Conservation (phyloP, 2,888 invertebrate genomes). For the Dugesia japonica region DNA sequence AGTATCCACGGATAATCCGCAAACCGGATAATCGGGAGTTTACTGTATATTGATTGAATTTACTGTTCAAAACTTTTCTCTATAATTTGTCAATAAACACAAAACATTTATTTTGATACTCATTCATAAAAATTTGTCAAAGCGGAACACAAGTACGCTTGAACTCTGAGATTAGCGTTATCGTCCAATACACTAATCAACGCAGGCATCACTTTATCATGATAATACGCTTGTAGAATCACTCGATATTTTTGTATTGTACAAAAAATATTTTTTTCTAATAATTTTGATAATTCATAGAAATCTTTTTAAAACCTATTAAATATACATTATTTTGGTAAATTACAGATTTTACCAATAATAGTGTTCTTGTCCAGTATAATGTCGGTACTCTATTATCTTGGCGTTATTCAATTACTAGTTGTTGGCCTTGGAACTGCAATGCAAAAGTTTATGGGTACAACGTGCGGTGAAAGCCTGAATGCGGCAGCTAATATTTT, state of each 20-base stretch:
- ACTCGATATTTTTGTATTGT: conserved; percentile 94
- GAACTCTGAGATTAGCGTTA: conserved; percentile 75
- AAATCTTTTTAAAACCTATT: too few species aligned
- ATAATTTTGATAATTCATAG: too few species aligned
- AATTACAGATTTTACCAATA: conserved; percentile 58
- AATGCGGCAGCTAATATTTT: conserved; percentile 81
- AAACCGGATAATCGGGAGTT: too few species aligned
- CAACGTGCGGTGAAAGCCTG: conserved; percentile 76
- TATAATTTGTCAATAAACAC: not conserved
- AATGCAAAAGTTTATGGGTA: conserved; percentile 57
- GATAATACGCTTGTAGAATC: conserved; percentile 99
- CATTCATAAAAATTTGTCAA: conserved; percentile 97
- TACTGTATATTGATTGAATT: too few species aligned
- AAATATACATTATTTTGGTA: too few species aligned
- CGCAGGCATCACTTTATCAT: conserved; percentile 74
- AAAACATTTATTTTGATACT: conserved; percentile 64
- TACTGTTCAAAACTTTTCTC: conserved; percentile 60
- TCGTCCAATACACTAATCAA: conserved; percentile 73
- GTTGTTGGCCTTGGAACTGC: conserved; percentile 63
- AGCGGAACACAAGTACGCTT: conserved; percentile 73
- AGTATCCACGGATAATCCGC: too few species aligned
- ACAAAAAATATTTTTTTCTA: too few species aligned
- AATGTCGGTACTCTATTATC: conserved; percentile 70
- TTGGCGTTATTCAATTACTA: conserved; percentile 69
- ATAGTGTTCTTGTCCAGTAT: conserved; percentile 80